A percentile compares a stretch with the other conserved stretches of the same genome.
Conservation (phyloP, 2,888 invertebrate species). For the Drosophila kuntzei region DNA sequence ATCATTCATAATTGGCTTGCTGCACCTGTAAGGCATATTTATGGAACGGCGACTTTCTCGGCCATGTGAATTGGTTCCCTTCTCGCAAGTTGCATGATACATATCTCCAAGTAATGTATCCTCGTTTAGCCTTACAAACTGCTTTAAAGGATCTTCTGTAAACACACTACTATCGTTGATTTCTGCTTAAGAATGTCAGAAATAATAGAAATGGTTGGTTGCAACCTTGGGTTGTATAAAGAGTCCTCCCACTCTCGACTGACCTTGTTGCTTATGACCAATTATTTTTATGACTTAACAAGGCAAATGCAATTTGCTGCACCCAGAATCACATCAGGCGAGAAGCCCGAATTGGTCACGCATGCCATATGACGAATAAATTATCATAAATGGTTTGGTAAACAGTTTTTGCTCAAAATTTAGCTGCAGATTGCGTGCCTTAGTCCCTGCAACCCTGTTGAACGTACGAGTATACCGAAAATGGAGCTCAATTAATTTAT, state of each 20-base stretch:
- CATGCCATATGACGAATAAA: slow-evolving; percentile 69
- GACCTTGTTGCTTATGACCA: slow-evolving; percentile 52
- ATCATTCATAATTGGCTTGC: slow-evolving; percentile 76
- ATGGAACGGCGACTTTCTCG: slow-evolving; percentile 47
- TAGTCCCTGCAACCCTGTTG: slow-evolving; percentile 10
- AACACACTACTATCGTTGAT: background rate
- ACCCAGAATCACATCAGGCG: slow-evolving; percentile 61
- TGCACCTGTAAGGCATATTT: slow-evolving; percentile 70
- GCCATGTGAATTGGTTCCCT: background rate
- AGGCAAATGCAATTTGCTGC: slow-evolving; percentile 78
- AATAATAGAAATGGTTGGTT: background rate
- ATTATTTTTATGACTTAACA: slow-evolving; percentile 68
- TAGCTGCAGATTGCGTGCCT: slow-evolving; percentile 38
- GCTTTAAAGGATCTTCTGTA: background rate
- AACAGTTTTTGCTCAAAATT: slow-evolving; percentile 42
- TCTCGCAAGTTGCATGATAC: slow-evolving; percentile 14
- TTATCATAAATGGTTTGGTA: slow-evolving; percentile 71
- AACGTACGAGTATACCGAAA: slow-evolving; percentile 28
- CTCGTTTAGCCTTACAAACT: background rate
- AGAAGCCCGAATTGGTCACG: slow-evolving; percentile 55
- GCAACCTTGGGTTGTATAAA: slow-evolving; percentile 4
- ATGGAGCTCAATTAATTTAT: slow-evolving; percentile 66
- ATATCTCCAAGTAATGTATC: slow-evolving; percentile 1
- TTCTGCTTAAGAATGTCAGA: background rate
- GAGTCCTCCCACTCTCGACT: slow-evolving; percentile 9